Evolutionary conservation across 1,140 invertebrate genomes (phyloP).

Genomic region (Drosophila sproati): DNA sequence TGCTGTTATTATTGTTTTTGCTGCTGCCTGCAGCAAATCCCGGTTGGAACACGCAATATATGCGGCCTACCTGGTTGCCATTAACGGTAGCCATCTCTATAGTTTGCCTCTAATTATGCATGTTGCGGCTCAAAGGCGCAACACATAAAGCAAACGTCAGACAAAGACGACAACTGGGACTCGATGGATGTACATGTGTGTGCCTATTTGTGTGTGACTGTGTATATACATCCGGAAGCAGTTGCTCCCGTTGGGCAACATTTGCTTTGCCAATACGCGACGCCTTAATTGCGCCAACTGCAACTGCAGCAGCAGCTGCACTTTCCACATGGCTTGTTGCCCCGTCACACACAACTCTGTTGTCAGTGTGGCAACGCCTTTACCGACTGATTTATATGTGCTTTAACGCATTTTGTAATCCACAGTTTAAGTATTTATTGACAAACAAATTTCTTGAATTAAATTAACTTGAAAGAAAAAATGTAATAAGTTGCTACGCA

Average conservation of each 20-base stretch:
- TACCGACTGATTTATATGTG: constrained; percentile 9
- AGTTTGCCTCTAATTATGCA: constrained; percentile 64
- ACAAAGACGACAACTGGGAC: constrained; percentile 44
- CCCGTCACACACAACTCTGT: not conserved
- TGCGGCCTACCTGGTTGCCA: constrained; percentile 49
- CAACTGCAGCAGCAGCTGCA: constrained; percentile 8
- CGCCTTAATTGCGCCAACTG: constrained; percentile 24
- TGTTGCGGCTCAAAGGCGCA: constrained; percentile 58
- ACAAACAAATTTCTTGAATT: not conserved
- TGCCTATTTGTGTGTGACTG: not conserved
- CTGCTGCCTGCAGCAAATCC: constrained; percentile 41
- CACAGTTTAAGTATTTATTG: no score
- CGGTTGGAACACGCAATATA: constrained; percentile 49
- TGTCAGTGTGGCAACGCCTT: constrained; percentile 14
- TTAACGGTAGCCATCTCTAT: constrained; percentile 19
- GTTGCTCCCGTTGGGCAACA: constrained; percentile 11
- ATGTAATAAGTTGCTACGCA: no score
- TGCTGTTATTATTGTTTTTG: constrained; percentile 4
- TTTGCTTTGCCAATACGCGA: constrained; percentile 13
- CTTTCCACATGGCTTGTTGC: constrained; percentile 10
- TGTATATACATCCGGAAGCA: not conserved
- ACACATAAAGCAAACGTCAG: constrained; percentile 58
- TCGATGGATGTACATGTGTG: not conserved
- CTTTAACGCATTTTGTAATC: not conserved
- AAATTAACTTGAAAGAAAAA: not conserved